phyloP scores from a whole-genome alignment of 2,888 invertebrate species.

The Zygaena filipendulae region DNA sequence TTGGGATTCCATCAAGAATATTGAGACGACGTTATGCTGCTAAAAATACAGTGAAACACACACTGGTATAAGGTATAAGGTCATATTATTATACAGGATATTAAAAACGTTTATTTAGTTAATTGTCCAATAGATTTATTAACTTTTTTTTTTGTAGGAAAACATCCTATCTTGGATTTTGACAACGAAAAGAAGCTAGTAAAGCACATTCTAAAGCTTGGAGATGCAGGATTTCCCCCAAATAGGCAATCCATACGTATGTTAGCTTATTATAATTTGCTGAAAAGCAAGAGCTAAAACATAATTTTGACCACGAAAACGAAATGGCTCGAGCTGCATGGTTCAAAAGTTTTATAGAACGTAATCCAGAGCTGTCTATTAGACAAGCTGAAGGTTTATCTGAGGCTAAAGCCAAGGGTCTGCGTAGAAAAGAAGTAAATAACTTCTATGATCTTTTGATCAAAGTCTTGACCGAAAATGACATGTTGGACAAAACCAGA shows the following conservation, averaged over 20 bases:
- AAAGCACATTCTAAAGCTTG: constrained; percentile 17
- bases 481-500: constrained; percentile 21
- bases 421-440: constrained; percentile 22
- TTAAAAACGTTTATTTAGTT: constrained; percentile 4
- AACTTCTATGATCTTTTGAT: constrained; percentile 20
- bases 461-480: constrained; percentile 17
- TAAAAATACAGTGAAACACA: constrained; percentile 16
- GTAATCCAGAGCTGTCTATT: constrained; percentile 10
- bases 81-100: too few relatives aligned
- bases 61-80: constrained; percentile 4
- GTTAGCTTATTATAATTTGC: constrained; percentile 23
- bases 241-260: constrained; percentile 17
- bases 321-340: constrained; percentile 21
- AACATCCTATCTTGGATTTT: constrained; percentile 18
- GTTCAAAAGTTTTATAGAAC: constrained; percentile 15
- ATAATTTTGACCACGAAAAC: constrained; percentile 20
- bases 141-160: constrained; percentile 13
- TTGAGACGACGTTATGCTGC: constrained; percentile 19
- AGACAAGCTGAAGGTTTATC: constrained; percentile 25
- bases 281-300: constrained; percentile 18
- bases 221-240: constrained; percentile 18
- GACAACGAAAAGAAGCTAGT: constrained; percentile 19
- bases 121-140: constrained; percentile 2
- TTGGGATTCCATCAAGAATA: too few relatives aligned
- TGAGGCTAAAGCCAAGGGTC: constrained; percentile 18